Evolutionary conservation across 1,140 invertebrate species (phyloP).

Genomic region (Varroa destructor): DNA sequence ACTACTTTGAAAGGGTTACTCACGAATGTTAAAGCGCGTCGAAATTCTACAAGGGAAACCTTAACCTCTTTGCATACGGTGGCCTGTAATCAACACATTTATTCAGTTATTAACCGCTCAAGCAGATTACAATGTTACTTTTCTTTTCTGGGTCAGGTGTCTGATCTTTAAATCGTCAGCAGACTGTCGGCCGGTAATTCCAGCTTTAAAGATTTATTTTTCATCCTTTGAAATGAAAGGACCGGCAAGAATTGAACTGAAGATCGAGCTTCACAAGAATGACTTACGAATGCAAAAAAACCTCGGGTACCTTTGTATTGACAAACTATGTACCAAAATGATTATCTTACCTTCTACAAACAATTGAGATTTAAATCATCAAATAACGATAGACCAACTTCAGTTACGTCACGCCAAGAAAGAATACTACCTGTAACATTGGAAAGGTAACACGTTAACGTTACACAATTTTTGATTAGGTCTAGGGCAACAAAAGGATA

Average conservation of each 20-base stretch:
- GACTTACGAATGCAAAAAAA: too few relatives aligned
- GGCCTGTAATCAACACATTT: not conserved
- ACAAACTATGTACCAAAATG: too few relatives aligned
- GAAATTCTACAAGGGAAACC: too few relatives aligned
- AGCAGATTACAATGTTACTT: not conserved
- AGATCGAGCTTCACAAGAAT: too few relatives aligned
- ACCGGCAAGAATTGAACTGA: too few relatives aligned
- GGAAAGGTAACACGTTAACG: not conserved
- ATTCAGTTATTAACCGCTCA: too few relatives aligned
- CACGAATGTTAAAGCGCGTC: too few relatives aligned
- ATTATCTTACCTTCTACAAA: too few relatives aligned
- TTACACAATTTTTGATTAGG: not conserved
- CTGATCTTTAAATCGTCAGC: slow-evolving; percentile 2
- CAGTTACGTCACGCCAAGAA: not conserved
- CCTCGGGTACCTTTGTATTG: too few relatives aligned
- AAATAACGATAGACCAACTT: not conserved
- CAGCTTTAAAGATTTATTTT: slow-evolving; percentile 18
- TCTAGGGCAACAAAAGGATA: not conserved
- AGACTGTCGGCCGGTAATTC: slow-evolving; percentile 22
- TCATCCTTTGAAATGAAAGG: not conserved
- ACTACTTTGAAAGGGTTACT: too few relatives aligned
- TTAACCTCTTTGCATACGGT: too few relatives aligned
- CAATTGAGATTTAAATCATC: not conserved
- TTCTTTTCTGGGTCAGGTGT: not conserved
- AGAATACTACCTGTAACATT: not conserved